Evolutionary conservation across 2,888 invertebrate species (phyloP), one percentile per base, ranked within the genome.

Genomic region (Erebia ligea): DNA sequence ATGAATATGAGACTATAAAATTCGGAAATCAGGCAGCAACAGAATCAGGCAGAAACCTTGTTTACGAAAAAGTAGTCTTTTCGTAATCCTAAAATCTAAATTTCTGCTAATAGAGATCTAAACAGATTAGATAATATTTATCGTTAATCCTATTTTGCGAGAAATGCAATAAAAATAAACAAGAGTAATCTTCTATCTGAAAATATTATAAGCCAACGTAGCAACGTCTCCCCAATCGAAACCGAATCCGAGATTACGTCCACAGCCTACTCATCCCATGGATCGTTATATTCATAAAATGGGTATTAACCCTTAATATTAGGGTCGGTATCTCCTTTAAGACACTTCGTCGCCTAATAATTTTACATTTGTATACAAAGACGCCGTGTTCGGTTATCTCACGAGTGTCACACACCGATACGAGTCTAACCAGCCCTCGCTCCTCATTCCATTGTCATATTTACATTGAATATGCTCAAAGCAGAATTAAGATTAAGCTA

Each of bases 381-480:
- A 90, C 87, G 86, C 77, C 83, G 83, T 84, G 83, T 81, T 82
- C 84, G 81, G 90, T 91, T 92, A 92, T 92, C 92, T 89, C 87
- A 82, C 86, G 87, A 84, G 88, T 89, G 89, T 84, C 92, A 92
- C 90, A 85, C 81, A 82, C 85, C 85, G 91, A 91, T 91, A 90
- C 85, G 88, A 90, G 86, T 83, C 83, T 80, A 83, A 82, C 84
- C 86, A 85, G 81, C 86, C 86, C 85, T 84, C 81, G 80, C 86
- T 86, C 83, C 83, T 81, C 78, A 84, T 86, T 78, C 91, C 84
- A 92, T 93, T 93, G 92, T 93, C 88, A 86, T 90, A 87, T 91
- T 91, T 90, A 90, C 91, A 91, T 92, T 93, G 91, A 91, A 90
- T 91, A 86, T 90, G 88, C 84, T 90, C 89, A 89, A 87, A 89